A percentile compares a stretch with the other conserved stretches of the same genome.
Conservation (phyloP, 2,888 invertebrate genomes). For the Euclidia mi region DNA sequence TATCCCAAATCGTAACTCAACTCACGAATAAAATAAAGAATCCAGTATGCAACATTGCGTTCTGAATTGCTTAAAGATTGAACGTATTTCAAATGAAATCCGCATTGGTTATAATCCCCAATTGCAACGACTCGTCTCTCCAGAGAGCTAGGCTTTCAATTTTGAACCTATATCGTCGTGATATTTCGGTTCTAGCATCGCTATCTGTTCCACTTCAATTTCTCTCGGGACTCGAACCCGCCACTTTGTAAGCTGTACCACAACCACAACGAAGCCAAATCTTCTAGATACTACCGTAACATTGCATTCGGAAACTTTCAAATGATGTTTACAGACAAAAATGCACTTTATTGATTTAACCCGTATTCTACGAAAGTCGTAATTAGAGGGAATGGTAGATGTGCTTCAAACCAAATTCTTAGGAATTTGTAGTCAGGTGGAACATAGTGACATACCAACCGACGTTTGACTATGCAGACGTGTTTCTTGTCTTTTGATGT, state of each 20-base stretch:
- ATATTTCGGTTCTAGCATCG: constrained; percentile 43
- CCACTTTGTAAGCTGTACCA: constrained; percentile 50
- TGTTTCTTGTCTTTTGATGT: too few relatives aligned
- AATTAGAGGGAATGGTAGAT: background rate
- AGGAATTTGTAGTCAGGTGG: background rate
- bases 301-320: constrained; percentile 23
- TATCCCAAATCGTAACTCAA: too few relatives aligned
- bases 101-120: constrained; percentile 15
- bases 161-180: constrained; percentile 33
- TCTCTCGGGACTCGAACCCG: constrained; percentile 47
- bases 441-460: too few relatives aligned
- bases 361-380: background rate
- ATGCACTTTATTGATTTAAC: background rate
- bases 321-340: background rate
- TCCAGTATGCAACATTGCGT: too few relatives aligned
- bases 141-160: constrained; percentile 39
- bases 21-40: too few relatives aligned
- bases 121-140: constrained; percentile 31
- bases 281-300: constrained; percentile 33
- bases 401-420: background rate
- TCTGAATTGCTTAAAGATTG: background rate
- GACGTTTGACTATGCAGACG: too few relatives aligned
- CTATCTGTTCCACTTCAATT: constrained; percentile 37
- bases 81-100: background rate
- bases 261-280: constrained; percentile 34